Percentiles rank a stretch among this genome's conserved stretches.
Evolutionary conservation across 2,888 invertebrate genomes (phyloP).

Genomic region (Apodemia mormo): DNA sequence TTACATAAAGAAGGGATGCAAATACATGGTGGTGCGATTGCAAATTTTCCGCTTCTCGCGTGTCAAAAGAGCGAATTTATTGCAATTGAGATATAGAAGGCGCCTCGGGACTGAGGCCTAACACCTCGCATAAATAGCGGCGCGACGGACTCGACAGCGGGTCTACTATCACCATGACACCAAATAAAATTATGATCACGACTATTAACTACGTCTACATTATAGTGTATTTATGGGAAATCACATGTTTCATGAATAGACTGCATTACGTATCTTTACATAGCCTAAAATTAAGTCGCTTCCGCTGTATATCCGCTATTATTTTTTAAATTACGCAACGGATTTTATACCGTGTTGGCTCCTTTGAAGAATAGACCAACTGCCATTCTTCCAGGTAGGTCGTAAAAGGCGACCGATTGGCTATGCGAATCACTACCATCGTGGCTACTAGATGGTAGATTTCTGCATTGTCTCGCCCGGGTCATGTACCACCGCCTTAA

Average conservation of each 20-base stretch:
- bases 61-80: conserved; percentile 75
- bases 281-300: too few relatives aligned
- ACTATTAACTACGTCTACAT: conserved; percentile 53
- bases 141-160: conserved; percentile 53
- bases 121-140: conserved; percentile 62
- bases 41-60: conserved; percentile 73
- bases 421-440: too few relatives aligned
- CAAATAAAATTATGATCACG: conserved; percentile 66
- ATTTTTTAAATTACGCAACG: too few relatives aligned
- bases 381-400: too few relatives aligned
- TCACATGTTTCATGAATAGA: not conserved
- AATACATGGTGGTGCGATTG: conserved; percentile 59
- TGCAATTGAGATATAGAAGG: conserved; percentile 72
- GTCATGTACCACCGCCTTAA: too few relatives aligned
- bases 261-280: too few relatives aligned
- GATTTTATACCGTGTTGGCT: too few relatives aligned
- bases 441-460: too few relatives aligned
- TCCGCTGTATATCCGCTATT: too few relatives aligned
- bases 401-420: too few relatives aligned
- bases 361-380: too few relatives aligned
- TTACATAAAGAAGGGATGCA: conserved; percentile 66
- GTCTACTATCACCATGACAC: conserved; percentile 57
- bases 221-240: conserved; percentile 23
- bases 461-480: too few relatives aligned
- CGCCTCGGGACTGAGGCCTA: conserved; percentile 56